phyloP scores from a whole-genome alignment of 2,113 vertebrate species.

The Percopsis transmontana region DNA sequence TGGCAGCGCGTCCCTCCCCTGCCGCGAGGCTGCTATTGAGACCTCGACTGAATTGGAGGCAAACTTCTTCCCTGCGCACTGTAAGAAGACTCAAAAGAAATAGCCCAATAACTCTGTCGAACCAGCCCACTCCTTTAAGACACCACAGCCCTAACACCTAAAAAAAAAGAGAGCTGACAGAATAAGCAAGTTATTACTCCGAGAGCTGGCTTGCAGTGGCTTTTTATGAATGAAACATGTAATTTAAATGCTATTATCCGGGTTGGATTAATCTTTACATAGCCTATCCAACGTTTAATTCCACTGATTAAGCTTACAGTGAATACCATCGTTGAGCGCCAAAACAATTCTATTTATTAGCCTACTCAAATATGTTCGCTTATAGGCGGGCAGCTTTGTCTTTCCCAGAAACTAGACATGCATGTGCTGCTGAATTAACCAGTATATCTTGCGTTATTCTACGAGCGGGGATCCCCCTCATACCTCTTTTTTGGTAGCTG shows the following conservation, averaged over 20 bases:
- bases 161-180: slow-evolving; percentile 12
- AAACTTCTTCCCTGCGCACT: slow-evolving; percentile 56
- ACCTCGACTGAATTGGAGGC: slow-evolving; percentile 73
- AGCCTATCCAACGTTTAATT: not conserved
- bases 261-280: not conserved
- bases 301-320: not conserved
- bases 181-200: slow-evolving; percentile 41
- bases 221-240: slow-evolving; percentile 31
- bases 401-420: not conserved
- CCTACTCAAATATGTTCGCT: too few relatives aligned
- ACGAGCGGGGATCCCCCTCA: slow-evolving; percentile 52
- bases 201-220: slow-evolving; percentile 23
- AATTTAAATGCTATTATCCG: too few relatives aligned
- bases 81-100: slow-evolving; percentile 56
- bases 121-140: slow-evolving; percentile 72
- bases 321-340: too few relatives aligned
- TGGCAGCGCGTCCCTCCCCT: slow-evolving; percentile 75
- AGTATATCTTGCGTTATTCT: slow-evolving; percentile 9
- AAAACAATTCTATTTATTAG: too few relatives aligned
- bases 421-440: not conserved
- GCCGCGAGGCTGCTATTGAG: slow-evolving; percentile 75
- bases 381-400: not conserved
- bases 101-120: slow-evolving; percentile 28
- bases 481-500: slow-evolving; percentile 38
- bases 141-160: slow-evolving; percentile 29